These are phyloP conservation scores for Manacus vitellinus DNA, from an alignment of 2,113 vertebrate genomes.

Conservation along the genomic window DNA sequence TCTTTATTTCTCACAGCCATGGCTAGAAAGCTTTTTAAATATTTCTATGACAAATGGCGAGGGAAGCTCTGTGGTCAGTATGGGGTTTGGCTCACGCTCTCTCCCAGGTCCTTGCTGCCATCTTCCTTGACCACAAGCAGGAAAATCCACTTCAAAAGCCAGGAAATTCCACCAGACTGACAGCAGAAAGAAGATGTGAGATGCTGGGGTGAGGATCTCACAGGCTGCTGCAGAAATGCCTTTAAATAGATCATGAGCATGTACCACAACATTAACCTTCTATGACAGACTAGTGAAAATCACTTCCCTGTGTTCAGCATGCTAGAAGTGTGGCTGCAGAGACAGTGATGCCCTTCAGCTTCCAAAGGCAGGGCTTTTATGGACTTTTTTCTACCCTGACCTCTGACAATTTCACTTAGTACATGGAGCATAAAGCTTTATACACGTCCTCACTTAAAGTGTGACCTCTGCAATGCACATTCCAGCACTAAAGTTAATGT, in stretches of 20 bases:
- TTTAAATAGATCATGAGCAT: conserved; percentile 26
- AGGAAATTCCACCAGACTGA: conserved; percentile 44
- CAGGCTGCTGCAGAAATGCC: not conserved
- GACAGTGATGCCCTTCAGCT: not conserved
- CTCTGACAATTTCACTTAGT: not conserved
- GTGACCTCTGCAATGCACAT: not conserved
- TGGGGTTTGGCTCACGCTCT: not conserved
- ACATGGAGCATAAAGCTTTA: not conserved
- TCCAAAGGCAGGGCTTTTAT: not conserved
- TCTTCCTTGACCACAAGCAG: conserved; percentile 20
- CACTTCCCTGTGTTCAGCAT: not conserved
- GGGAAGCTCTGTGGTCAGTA: not conserved
- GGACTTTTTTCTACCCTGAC: not conserved
- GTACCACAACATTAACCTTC: conserved; percentile 23
- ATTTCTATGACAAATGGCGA: not conserved
- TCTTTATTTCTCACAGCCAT: not conserved
- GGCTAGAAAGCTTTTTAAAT: not conserved
- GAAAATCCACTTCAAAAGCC: conserved; percentile 23
- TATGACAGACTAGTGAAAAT: not conserved
- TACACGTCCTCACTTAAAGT: not conserved
- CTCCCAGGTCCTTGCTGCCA: not conserved
- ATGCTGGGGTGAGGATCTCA: not conserved
- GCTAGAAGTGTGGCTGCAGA: not conserved
- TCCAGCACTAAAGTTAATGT: not conserved
- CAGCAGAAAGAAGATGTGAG: conserved; percentile 2